phyloP scores from a whole-genome alignment of 2,888 invertebrate species.

The Caradrina kadenii region DNA sequence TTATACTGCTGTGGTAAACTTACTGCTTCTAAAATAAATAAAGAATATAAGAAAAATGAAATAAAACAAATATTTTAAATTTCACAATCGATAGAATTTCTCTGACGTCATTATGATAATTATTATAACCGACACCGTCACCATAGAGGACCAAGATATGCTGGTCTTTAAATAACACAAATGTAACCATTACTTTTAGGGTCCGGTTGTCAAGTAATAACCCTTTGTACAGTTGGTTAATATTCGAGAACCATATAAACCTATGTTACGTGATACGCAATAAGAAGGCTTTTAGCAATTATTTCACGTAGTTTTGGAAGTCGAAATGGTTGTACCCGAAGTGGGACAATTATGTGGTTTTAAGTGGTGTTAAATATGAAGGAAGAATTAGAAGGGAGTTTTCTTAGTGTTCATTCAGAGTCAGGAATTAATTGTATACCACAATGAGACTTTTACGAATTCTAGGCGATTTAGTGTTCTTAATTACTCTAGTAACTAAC shows the following conservation, averaged over 20 bases:
- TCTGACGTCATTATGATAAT: no score
- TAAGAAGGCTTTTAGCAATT: slow-evolving; percentile 36
- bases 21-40: no score
- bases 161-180: slow-evolving; percentile 25
- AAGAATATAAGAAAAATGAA: no score
- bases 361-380: slow-evolving; percentile 17
- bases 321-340: neutral
- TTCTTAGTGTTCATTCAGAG: neutral
- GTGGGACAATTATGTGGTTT: slow-evolving; percentile 20
- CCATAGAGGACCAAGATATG: neutral
- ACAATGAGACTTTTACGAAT: no score
- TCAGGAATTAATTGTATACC: neutral
- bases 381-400: no score
- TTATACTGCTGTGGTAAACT: no score
- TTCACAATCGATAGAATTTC: no score
- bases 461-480: no score
- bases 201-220: slow-evolving; percentile 56
- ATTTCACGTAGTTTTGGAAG: slow-evolving; percentile 31
- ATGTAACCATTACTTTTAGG: slow-evolving; percentile 47
- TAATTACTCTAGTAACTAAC: no score
- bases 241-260: slow-evolving; percentile 5
- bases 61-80: no score
- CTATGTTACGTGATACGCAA: slow-evolving; percentile 51
- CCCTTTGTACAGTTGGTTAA: slow-evolving; percentile 41
- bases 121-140: no score